Evolutionary conservation across 2,113 vertebrate species (phyloP), one percentile per base, ranked within the genome.

Genomic region (Condylura cristata): DNA sequence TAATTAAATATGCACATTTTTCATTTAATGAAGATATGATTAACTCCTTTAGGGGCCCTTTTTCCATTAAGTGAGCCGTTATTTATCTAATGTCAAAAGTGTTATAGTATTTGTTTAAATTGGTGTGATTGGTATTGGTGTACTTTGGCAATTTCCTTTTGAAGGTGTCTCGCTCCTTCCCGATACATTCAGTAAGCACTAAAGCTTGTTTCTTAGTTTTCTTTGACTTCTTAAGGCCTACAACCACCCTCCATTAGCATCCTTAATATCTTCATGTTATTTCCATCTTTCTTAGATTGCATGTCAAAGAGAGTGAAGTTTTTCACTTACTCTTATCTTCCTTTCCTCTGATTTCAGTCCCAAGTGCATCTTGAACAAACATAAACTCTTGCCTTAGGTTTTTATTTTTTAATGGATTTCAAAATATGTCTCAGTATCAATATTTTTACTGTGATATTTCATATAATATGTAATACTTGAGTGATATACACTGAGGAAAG

Each of bases 311-410:
- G 99, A 63, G 98, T 99, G 97, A 98, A 22, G 98, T 96, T 99
- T 99, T 96, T 98, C 98, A 94, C 99, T 99, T 53, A 99, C 98
- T 94, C 99, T 99, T 96, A 97, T 99, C n/a, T 98, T 99, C 58
- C 98, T 99, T 99, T 98, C 37, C 96, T 99, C 99, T 66, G 98
- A 99, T 97, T 99, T 93, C 99, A 99, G 97, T 99, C 97, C 97
- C 99, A 85, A 98, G 99, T 0, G 98, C 98, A 0, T 98, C 99
- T 86, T 99, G 98, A n/a, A n/a, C n/a, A n/a, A n/a, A n/a, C n/a
- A n/a, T 99, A 97, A 97, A 99, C 92, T 98, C 99, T 97, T 98
- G 99, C 92, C 98, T 99, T 97, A 98, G 98, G n/a, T n/a, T n/a
- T n/a, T 0, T 98, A 99, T 70, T 91, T 91, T 63, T 82, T n/a